Evolutionary conservation across 2,888 invertebrate species (phyloP).

Genomic region (Eudasyphora cyanicolor): DNA sequence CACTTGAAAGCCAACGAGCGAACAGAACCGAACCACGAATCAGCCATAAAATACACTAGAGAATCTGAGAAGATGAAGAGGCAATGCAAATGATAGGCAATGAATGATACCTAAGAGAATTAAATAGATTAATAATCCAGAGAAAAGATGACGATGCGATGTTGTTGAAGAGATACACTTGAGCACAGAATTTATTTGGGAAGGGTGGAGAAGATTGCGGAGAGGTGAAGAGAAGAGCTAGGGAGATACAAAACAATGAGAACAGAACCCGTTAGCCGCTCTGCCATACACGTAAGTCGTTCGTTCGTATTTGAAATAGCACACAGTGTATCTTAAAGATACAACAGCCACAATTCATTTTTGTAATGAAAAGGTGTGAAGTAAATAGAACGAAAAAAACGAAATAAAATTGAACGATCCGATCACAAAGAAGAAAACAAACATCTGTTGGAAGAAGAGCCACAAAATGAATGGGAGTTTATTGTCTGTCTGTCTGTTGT

Average conservation of each 20-base stretch:
- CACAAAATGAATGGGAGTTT: neutral
- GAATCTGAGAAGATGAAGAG: conserved; percentile 1
- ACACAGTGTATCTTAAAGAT: neutral
- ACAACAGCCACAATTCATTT: neutral
- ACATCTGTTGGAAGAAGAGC: conserved; percentile 12
- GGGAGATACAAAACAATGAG: neutral
- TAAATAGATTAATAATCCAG: conserved; percentile 15
- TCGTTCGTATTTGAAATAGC: too few species aligned
- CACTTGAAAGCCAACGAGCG: neutral
- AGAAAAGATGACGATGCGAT: too few species aligned
- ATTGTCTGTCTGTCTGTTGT: neutral
- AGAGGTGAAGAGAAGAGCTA: neutral
- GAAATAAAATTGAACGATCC: neutral
- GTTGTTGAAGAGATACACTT: neutral
- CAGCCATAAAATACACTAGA: too few species aligned
- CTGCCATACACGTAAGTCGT: too few species aligned
- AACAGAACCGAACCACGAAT: neutral
- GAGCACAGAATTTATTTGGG: neutral
- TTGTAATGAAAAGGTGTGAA: conserved; percentile 15
- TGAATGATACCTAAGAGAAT: conserved; percentile 39
- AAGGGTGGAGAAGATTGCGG: too few species aligned
- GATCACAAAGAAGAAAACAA: neutral
- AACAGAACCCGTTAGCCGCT: too few species aligned
- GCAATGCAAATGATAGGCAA: conserved; percentile 25
- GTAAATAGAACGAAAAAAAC: neutral